These are phyloP conservation scores for Sminthurinus aureus DNA, from an alignment of 2,888 invertebrate species.

Conservation along the genomic window DNA sequence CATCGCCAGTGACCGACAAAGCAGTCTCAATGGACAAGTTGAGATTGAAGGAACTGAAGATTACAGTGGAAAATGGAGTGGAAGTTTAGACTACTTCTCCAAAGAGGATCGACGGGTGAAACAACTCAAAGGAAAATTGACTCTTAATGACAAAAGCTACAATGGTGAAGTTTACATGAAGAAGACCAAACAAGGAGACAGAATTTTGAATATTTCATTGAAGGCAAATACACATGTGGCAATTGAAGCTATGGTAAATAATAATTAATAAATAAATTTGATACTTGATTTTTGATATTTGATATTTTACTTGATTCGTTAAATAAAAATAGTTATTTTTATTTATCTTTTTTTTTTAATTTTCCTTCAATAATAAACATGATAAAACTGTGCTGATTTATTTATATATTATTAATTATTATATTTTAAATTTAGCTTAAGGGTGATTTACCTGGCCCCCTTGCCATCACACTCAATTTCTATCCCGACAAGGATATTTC, in stretches of 20 bases:
- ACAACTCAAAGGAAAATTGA: slow-evolving; percentile 58
- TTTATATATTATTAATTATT: background rate
- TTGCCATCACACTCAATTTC: slow-evolving; percentile 43
- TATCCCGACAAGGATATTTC: slow-evolving; percentile 59
- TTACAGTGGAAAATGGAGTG: slow-evolving; percentile 51
- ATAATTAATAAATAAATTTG: too few species aligned
- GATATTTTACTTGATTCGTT: background rate
- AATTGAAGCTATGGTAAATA: slow-evolving; percentile 59
- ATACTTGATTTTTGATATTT: too few species aligned
- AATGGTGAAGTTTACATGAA: slow-evolving; percentile 49
- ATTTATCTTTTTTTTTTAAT: background rate
- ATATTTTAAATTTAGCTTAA: slow-evolving; percentile 41
- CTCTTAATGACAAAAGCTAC: slow-evolving; percentile 58
- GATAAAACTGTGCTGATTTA: too few species aligned
- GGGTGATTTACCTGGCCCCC: slow-evolving; percentile 48
- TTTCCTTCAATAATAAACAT: too few species aligned
- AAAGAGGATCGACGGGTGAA: too few species aligned
- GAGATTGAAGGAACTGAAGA: slow-evolving; percentile 53
- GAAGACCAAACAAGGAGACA: slow-evolving; percentile 43
- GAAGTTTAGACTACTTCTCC: slow-evolving; percentile 57
- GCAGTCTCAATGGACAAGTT: slow-evolving; percentile 53
- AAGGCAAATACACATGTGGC: slow-evolving; percentile 56
- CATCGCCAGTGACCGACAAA: slow-evolving; percentile 54
- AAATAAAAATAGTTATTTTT: too few species aligned
- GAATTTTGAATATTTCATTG: slow-evolving; percentile 56